phyloP scores from a whole-genome alignment of 1,140 invertebrate species.

The Drosophila paulistorum region DNA sequence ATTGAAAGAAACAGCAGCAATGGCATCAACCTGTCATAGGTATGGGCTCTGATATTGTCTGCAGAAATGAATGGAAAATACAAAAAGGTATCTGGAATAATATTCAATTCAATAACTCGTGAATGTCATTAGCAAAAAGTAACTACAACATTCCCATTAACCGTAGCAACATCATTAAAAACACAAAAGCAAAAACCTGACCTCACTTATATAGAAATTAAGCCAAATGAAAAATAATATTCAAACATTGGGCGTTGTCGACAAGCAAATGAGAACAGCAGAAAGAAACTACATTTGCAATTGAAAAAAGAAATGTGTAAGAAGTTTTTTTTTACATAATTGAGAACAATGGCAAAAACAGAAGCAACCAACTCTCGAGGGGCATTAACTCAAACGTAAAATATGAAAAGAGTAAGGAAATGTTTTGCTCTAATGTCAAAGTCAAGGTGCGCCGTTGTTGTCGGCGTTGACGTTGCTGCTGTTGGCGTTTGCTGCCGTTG shows the following conservation, averaged over 20 bases:
- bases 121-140: constrained; percentile 2
- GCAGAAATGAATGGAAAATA: neutral
- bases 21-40: neutral
- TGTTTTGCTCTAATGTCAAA: constrained; percentile 43
- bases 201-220: neutral
- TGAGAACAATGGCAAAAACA: constrained; percentile 9
- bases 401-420: constrained; percentile 42
- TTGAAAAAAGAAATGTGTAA: too few species aligned
- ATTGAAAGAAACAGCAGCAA: constrained; percentile 26
- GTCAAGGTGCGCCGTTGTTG: constrained; percentile 13
- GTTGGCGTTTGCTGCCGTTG: neutral
- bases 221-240: neutral
- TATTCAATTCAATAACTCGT: too few species aligned
- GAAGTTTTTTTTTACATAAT: neutral
- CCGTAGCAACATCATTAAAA: neutral
- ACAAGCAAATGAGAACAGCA: neutral
- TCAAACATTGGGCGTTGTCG: neutral
- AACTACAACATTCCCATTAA: neutral
- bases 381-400: constrained; percentile 15
- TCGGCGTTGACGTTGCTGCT: constrained; percentile 15
- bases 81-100: neutral
- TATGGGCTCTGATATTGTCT: neutral
- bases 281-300: neutral
- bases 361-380: neutral
- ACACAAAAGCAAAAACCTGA: neutral